A percentile compares a stretch with the other conserved stretches of the same genome.
Conservation (phyloP, 2,888 invertebrate species). For the Acrocyrtus sp. region DNA sequence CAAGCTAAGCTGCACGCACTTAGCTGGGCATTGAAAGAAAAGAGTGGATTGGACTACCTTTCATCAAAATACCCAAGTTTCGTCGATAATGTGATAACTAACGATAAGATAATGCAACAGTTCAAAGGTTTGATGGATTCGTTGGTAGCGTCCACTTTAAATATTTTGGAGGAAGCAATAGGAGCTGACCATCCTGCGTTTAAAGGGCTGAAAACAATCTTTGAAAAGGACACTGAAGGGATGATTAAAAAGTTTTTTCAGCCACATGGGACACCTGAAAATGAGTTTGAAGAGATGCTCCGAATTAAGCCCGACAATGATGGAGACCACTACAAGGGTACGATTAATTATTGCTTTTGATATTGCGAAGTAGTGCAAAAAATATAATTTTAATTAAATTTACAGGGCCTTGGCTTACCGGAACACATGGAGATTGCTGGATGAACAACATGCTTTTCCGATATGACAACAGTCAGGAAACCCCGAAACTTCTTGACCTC, state of each 20-base stretch:
- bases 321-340: constrained; percentile 7
- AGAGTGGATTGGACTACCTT: constrained; percentile 3
- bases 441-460: constrained; percentile 55
- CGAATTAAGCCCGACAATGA: constrained; percentile 20
- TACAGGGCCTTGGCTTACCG: constrained; percentile 50
- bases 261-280: constrained; percentile 27
- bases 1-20: constrained; percentile 47
- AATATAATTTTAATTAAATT: too few relatives aligned
- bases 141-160: not conserved
- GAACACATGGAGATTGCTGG: constrained; percentile 56
- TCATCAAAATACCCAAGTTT: constrained; percentile 20
- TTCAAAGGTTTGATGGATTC: constrained; percentile 20
- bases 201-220: not conserved
- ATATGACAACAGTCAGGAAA: constrained; percentile 25
- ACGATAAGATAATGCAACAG: constrained; percentile 6
- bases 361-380: too few relatives aligned
- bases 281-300: constrained; percentile 11
- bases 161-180: constrained; percentile 2
- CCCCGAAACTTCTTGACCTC: constrained; percentile 29
- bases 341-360: too few relatives aligned
- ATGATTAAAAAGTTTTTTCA: not conserved
- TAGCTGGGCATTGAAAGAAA: constrained; percentile 35
- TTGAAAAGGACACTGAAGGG: not conserved
- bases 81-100: constrained; percentile 13
- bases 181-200: constrained; percentile 15